phyloP scores from a whole-genome alignment of 2,113 vertebrate genomes.

The Actenoides hombroni region DNA sequence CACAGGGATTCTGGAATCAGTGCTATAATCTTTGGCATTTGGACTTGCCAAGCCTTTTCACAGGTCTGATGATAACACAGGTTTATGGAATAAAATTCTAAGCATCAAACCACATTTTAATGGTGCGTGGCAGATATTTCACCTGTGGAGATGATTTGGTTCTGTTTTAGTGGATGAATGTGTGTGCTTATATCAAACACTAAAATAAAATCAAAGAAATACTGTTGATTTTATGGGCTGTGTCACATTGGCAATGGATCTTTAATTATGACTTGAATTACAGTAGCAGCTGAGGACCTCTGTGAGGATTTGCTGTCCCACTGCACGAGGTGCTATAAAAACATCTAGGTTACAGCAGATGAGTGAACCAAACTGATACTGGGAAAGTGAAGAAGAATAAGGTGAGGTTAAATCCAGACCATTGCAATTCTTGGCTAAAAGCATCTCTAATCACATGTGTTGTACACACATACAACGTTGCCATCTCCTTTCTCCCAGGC shows the following conservation, averaged over 20 bases:
- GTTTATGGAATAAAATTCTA: background rate
- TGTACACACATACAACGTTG: accelerated
- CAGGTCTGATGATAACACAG: background rate
- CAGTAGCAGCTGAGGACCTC: background rate
- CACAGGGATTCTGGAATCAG: background rate
- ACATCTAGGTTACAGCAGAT: background rate
- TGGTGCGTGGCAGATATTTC: background rate
- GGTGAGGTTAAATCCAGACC: background rate
- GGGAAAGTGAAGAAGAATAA: background rate
- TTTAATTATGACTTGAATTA: constrained; percentile 49
- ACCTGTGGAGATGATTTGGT: background rate
- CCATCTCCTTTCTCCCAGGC: background rate
- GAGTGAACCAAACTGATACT: background rate
- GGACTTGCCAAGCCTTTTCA: background rate
- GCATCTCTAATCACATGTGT: background rate
- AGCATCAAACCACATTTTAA: background rate
- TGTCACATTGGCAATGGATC: background rate
- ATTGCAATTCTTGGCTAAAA: background rate
- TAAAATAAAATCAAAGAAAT: constrained; percentile 52
- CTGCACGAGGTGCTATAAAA: background rate
- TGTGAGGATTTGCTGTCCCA: background rate
- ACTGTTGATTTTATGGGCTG: constrained; percentile 16
- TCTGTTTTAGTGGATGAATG: background rate
- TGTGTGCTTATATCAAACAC: constrained; percentile 3
- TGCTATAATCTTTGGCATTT: background rate